These are phyloP conservation scores for Ceyx melanurus DNA, from an alignment of 2,113 vertebrate species.

Conservation along the genomic window DNA sequence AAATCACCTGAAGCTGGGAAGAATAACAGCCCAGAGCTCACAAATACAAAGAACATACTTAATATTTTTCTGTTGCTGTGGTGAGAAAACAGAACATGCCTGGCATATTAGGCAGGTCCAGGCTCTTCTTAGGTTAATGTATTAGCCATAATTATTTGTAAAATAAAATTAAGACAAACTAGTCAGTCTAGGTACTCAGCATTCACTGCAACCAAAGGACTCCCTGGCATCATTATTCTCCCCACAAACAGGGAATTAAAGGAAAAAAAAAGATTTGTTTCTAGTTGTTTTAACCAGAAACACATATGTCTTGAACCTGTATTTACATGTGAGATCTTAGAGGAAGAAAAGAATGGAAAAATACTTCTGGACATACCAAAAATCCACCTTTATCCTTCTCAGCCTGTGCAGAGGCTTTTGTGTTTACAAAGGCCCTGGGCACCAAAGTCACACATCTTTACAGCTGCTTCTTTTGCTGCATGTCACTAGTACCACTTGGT, in stretches of 20 bases:
- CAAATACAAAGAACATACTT: constrained; percentile 1
- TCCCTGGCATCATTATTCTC: not conserved
- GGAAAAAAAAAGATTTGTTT: not conserved
- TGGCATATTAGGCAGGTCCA: not conserved
- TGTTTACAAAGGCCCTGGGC: not conserved
- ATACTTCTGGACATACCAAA: not conserved
- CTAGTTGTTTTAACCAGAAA: not conserved
- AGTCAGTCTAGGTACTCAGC: not conserved
- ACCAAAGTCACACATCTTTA: not conserved
- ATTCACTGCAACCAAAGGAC: not conserved
- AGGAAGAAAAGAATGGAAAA: not conserved
- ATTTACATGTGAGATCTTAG: not conserved
- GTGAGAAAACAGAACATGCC: not conserved
- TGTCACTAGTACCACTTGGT: not conserved
- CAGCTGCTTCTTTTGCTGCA: not conserved
- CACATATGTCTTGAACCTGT: not conserved
- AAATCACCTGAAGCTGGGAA: not conserved
- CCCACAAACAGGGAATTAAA: not conserved
- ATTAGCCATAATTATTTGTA: not conserved
- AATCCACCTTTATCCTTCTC: not conserved
- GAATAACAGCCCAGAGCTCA: not conserved
- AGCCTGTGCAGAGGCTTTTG: not conserved
- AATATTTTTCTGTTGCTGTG: constrained; percentile 13
- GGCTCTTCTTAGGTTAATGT: not conserved
- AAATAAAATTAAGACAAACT: not conserved